These are phyloP conservation scores for Nebria brevicollis DNA, from an alignment of 2,888 invertebrate species.

Conservation along the genomic window DNA sequence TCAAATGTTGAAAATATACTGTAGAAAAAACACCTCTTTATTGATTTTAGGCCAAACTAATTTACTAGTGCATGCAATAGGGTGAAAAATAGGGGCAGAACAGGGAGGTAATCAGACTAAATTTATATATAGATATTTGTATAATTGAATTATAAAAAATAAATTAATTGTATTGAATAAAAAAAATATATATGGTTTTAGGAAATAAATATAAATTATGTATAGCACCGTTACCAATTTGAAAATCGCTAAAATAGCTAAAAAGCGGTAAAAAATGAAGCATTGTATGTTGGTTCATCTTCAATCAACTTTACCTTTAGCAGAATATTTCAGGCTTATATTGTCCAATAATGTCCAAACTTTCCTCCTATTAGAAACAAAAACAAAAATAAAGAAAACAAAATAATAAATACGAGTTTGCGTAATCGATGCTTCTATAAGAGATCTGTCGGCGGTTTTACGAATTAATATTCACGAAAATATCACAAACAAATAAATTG, in stretches of 20 bases:
- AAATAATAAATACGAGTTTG: conserved; percentile 16
- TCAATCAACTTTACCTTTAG: conserved; percentile 68
- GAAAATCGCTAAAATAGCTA: conserved; percentile 22
- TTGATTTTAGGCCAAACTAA: conserved; percentile 8
- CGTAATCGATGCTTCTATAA: conserved; percentile 17
- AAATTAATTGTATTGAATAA: too few species aligned
- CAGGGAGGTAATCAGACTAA: not conserved
- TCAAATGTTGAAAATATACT: not conserved
- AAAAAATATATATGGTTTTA: too few species aligned
- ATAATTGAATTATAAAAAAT: too few species aligned
- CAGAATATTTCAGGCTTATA: conserved; percentile 85
- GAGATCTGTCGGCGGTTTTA: conserved; percentile 6
- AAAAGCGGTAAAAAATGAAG: conserved; percentile 51
- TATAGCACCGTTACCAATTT: too few species aligned
- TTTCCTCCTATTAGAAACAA: conserved; percentile 72
- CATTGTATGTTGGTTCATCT: conserved; percentile 42
- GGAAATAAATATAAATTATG: too few species aligned
- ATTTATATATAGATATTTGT: not conserved
- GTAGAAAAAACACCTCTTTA: conserved; percentile 5
- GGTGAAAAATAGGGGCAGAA: not conserved
- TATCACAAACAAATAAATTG: not conserved
- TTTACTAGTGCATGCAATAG: conserved; percentile 6
- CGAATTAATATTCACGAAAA: not conserved
- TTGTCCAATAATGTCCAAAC: conserved; percentile 81
- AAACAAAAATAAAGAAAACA: conserved; percentile 58